Base-by-base conservation (phyloP, 2,888 invertebrate species). In the Macaria liturata region DNA sequence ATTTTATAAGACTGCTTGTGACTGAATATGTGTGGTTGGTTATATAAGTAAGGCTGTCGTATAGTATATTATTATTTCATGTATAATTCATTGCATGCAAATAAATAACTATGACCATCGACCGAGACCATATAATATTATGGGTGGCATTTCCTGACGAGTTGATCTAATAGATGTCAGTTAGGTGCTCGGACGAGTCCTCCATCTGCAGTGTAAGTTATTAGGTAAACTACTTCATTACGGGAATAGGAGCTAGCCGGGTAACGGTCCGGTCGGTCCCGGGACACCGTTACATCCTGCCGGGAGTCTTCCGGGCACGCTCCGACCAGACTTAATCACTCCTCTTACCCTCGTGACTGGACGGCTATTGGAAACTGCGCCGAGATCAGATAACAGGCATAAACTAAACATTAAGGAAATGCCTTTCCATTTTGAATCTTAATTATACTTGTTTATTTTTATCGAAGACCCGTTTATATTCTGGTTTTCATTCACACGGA, bases 201-300 rank as follows among this genome's bases (percentile, higher is more conserved):
- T 54, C 46, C 56, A 56, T 40, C 44, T 56, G 34, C 57, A 63
- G 62, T 62, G 61, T 60, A 59, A 71, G 74, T 72, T 73, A 73
- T 72, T 76, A 64, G 73, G 78, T 76, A 78, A 78, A 76, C 78
- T 70, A 74, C 72, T 78, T 75, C 72, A 75, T 75, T 75, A 64
- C 69, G 49, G 62, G 37, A 54, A 60, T 59, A 57, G 53, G 40
- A 62, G 69, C 20, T 72, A 69, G 62, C 58, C 65, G 69, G 69
- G 71, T 81, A 81, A 81, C 81, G 81, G 79, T 66, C 70, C 70
- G 65, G 58, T 62, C 66, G 75, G 69, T 72, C 74, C 76, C 72
- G 64, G 74, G 72, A 39, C 72, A 80, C 87, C 84, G 87, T 86
- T 87, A 86, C 69, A 75, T 75, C 78, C 76, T 77, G 76, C 73